phyloP scores from a whole-genome alignment of 2,113 vertebrate species.

The Chroicocephalus ridibundus region DNA sequence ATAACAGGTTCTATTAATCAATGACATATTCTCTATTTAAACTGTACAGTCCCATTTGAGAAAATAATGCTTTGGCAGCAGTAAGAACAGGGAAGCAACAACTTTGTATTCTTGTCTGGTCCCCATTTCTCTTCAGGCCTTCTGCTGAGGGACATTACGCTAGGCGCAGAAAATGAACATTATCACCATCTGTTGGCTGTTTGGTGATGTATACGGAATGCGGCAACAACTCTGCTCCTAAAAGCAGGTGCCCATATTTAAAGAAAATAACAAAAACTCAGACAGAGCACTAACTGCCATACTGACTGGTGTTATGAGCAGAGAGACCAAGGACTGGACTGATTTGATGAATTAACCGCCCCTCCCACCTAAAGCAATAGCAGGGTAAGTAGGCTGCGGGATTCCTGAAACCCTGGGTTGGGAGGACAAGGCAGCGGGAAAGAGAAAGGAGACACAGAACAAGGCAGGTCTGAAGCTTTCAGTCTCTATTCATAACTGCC shows the following conservation, averaged over 20 bases:
- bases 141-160: constrained; percentile 4
- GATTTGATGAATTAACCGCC: neutral
- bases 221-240: neutral
- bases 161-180: neutral
- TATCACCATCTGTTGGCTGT: constrained; percentile 57
- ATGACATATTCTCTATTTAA: neutral
- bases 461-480: neutral
- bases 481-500: neutral
- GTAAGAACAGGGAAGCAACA: neutral
- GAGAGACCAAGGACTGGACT: neutral
- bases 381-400: neutral
- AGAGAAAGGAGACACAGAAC: neutral
- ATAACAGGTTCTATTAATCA: neutral
- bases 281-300: neutral
- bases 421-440: neutral
- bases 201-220: constrained; percentile 17
- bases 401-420: neutral
- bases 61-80: neutral
- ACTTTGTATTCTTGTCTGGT: constrained; percentile 12
- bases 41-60: neutral
- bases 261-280: neutral
- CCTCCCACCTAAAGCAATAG: neutral
- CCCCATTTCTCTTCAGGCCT: constrained; percentile 14
- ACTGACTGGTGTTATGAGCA: neutral
- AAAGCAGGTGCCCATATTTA: neutral